Evolutionary conservation across 2,113 vertebrate species (phyloP), one percentile per base, ranked within the genome.

Genomic region (Falcunculus frontatus): DNA sequence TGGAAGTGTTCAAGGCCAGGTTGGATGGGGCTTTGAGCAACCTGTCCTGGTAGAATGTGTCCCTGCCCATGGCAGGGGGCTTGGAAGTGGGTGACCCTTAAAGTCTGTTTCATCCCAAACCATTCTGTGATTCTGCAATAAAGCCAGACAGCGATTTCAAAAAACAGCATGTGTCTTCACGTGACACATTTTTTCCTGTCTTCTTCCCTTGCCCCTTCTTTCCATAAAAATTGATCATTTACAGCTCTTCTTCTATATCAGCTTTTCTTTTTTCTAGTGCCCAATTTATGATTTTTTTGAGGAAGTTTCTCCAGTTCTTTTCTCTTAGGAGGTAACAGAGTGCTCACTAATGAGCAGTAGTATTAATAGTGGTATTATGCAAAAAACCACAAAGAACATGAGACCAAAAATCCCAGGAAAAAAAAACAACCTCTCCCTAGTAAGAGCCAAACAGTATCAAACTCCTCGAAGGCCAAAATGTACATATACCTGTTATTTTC

Each of bases 381-480:
- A 30, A 91, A 82, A 78, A 70, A 20, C 0, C 13, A 16, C 20
- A 16, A 52, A 59, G 27, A 84, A 33, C 9, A 9, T 21, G 35
- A 59, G 35, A 21, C 23, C 16, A 65, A 57, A 80, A 72, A 41
- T 16, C 11, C 26, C 49, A 44, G 6, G 3, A 47, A 62, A 60
- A 26, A 8, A 17, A 2, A 18, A 18, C 44, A 20, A 47, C 4
- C 12, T 3, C 5, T 2, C 6, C 23, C 6, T 6, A n/a, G 0
- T 64, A 70, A 52, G 6, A 85, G 11, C 4, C 44, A 65, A 82
- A 65, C 4, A 56, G 11, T 7, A 33, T 20, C 35, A 53, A 62
- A 39, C 11, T 37, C 25, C 52, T 72, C 30, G 39, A 78, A 69
- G 65, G 7, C 33, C 33, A 35, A 16, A 15, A 11, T n/a, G 32